Base-by-base conservation (phyloP, 2,113 vertebrate species). In the Caretta caretta region DNA sequence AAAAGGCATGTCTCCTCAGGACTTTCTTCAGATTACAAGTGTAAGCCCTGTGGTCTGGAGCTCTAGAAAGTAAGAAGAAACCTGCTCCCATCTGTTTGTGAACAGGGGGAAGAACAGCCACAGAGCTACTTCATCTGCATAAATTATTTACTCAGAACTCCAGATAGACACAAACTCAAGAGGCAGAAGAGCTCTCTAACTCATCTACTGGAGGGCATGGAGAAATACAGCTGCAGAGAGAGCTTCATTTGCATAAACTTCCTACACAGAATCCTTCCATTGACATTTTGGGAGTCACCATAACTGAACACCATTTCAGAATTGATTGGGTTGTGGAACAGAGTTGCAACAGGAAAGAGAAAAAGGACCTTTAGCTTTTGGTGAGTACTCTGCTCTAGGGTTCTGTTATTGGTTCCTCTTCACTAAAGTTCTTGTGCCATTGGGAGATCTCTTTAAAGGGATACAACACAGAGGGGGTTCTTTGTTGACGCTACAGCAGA, bases 251-350 rank as follows among this genome's bases (percentile, higher is more conserved):
- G 48, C 48, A 8, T 80, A 80, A 90, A 87, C 1, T 53, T 10
- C n/a, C 19, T 27, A 27, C 87, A n/a, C 27, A 83, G 59, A 90
- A 96, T 59, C 38, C 8, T 2, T 4, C 3, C 8, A 8, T 22
- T 65, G 17, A 1, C 17, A 88, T 53, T 72, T 86, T 53, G n/a
- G 0, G 0, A 89, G 83, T 56, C 5, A 88, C 14, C 25, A 50
- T 69, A 88, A 78, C 54, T 35, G 10, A 57, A 12, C 31, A 42
- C 1, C 69, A 22, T 10, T 6, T 85, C 93, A 50, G 80, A 92
- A 79, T 79, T 29, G 13, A 53, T 87, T 35, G 13, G 11, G 48
- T 85, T 17, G 53, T 42, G 24, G 59, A n/a, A 65, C 80, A 65
- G 29, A 87, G 48, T 25, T 89, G 75, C 65, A 20, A 22, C 6